Conservation (phyloP, 2,888 invertebrate species). For the Synergus itoensis region DNA sequence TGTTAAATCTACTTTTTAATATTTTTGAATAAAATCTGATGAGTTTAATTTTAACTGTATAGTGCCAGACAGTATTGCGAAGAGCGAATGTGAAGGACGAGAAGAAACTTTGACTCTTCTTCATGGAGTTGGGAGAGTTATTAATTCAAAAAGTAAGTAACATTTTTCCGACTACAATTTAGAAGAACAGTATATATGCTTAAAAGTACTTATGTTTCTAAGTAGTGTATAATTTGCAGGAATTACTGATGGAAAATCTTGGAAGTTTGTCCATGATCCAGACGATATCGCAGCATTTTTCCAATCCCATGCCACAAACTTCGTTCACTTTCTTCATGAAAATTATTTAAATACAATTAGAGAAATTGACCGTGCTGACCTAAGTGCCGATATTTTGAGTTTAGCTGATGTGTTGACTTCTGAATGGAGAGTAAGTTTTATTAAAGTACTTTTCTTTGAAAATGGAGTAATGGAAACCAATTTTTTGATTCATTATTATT, state of each 20-base stretch:
- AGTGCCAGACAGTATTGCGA: slow-evolving; percentile 63
- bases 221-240: slow-evolving; percentile 67
- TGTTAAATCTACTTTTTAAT: neutral
- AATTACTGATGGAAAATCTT: slow-evolving; percentile 68
- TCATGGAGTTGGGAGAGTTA: slow-evolving; percentile 87
- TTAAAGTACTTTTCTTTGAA: slow-evolving; percentile 1
- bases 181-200: neutral
- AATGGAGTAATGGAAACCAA: neutral
- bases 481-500: slow-evolving; percentile 32
- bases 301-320: slow-evolving; percentile 83
- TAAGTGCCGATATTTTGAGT: slow-evolving; percentile 83
- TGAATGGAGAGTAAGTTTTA: slow-evolving; percentile 82
- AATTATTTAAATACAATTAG: slow-evolving; percentile 87
- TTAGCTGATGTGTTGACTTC: slow-evolving; percentile 84
- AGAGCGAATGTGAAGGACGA: slow-evolving; percentile 79
- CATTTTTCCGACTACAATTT: slow-evolving; percentile 2
- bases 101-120: slow-evolving; percentile 86
- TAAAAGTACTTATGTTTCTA: neutral
- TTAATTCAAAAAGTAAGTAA: slow-evolving; percentile 86
- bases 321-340: slow-evolving; percentile 85
- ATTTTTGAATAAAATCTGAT: neutral
- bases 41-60: neutral
- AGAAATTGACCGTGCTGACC: slow-evolving; percentile 81
- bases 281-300: slow-evolving; percentile 85
- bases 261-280: slow-evolving; percentile 82